Evolutionary conservation across 2,888 invertebrate genomes (phyloP).

Genomic region (Drosophila putrida): DNA sequence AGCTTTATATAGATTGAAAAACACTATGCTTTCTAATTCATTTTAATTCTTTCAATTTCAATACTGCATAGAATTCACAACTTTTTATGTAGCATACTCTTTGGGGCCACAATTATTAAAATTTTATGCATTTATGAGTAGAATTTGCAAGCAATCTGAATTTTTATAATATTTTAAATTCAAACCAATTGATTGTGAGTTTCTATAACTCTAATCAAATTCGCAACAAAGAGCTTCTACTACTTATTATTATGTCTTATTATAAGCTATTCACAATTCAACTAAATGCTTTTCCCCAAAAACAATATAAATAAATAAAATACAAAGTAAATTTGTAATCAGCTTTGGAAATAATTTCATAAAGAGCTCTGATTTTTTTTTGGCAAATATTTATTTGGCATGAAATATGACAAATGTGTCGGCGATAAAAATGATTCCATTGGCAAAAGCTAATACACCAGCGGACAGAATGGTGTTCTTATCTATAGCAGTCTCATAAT

Average conservation of each 20-base stretch:
- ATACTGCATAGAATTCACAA: too few relatives aligned
- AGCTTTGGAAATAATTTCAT: not conserved
- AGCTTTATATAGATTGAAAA: too few relatives aligned
- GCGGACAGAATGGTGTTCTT: constrained; percentile 65
- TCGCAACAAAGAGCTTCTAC: too few relatives aligned
- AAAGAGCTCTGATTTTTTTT: not conserved
- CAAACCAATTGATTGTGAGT: too few relatives aligned
- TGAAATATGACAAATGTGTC: constrained; percentile 76
- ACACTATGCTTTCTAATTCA: not conserved
- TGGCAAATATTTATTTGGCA: constrained; percentile 44
- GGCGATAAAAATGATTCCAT: constrained; percentile 72
- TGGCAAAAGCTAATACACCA: constrained; percentile 71
- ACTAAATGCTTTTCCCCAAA: not conserved
- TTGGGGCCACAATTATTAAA: not conserved
- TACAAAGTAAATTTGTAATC: not conserved
- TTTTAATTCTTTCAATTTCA: not conserved
- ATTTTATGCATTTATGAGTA: too few relatives aligned
- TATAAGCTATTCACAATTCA: too few relatives aligned
- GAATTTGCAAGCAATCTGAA: too few relatives aligned
- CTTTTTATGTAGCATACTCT: constrained; percentile 8
- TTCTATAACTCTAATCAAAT: too few relatives aligned
- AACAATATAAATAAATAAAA: not conserved
- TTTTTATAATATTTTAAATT: too few relatives aligned
- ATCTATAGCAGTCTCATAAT: constrained; percentile 52
- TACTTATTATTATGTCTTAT: too few relatives aligned